Evolutionary conservation across 2,888 invertebrate genomes (phyloP).

Genomic region (Anoplius nigerrimus): DNA sequence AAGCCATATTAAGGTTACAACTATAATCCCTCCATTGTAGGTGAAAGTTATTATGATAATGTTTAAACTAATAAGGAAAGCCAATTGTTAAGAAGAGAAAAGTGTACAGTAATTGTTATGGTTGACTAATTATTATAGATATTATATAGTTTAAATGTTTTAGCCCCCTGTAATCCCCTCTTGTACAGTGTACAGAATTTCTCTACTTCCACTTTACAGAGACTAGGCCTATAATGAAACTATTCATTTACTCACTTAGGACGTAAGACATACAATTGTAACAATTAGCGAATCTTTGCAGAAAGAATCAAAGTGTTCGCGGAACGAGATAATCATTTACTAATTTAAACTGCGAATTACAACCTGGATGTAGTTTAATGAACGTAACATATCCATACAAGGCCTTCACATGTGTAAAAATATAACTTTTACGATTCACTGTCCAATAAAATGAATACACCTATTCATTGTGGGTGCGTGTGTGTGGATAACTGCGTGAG

Average conservation of each 20-base stretch:
- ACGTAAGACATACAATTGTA: slow-evolving; percentile 23
- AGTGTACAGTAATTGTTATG: slow-evolving; percentile 43
- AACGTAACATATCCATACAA: slow-evolving; percentile 46
- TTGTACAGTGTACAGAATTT: slow-evolving; percentile 63
- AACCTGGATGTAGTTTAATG: slow-evolving; percentile 25
- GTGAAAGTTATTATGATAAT: slow-evolving; percentile 32
- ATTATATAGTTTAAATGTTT: slow-evolving; percentile 47
- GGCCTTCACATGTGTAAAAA: slow-evolving; percentile 40
- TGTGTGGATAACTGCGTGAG: too few species aligned
- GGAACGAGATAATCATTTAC: slow-evolving; percentile 26
- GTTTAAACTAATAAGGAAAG: slow-evolving; percentile 34
- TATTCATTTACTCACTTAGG: slow-evolving; percentile 30
- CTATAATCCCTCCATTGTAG: slow-evolving; percentile 56
- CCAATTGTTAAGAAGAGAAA: slow-evolving; percentile 30
- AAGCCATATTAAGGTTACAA: slow-evolving; percentile 54
- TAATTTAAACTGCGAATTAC: slow-evolving; percentile 15
- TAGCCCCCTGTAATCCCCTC: slow-evolving; percentile 22
- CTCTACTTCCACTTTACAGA: slow-evolving; percentile 47
- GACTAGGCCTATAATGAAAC: slow-evolving; percentile 35
- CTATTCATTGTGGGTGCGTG: too few species aligned
- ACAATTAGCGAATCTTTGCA: slow-evolving; percentile 39
- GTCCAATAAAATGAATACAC: slow-evolving; percentile 12
- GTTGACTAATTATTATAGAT: slow-evolving; percentile 47
- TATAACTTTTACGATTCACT: slow-evolving; percentile 19
- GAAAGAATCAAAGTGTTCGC: slow-evolving; percentile 27